These are phyloP conservation scores for Desoria tigrina DNA, from an alignment of 2,888 invertebrate genomes.

Conservation along the genomic window DNA sequence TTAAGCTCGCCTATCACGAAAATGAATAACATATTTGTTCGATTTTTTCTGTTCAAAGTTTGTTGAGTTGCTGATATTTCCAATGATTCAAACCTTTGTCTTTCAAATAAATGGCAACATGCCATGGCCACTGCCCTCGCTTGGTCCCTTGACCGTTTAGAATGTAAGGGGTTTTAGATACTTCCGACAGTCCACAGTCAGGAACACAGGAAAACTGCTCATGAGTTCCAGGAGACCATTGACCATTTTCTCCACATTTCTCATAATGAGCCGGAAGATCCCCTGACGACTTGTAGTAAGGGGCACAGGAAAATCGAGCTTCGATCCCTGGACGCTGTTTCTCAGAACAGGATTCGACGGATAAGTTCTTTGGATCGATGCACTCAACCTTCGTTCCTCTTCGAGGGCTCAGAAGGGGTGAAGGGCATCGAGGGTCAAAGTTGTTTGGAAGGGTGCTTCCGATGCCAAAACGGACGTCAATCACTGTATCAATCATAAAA, in stretches of 20 bases:
- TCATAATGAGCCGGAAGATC: constrained; percentile 52
- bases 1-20: constrained; percentile 44
- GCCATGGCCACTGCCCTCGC: constrained; percentile 61
- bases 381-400: constrained; percentile 51
- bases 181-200: constrained; percentile 51
- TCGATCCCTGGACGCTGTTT: constrained; percentile 49
- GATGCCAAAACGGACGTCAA: constrained; percentile 48
- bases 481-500: constrained; percentile 25
- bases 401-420: constrained; percentile 32
- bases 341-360: constrained; percentile 48
- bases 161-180: constrained; percentile 51
- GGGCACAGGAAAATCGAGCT: constrained; percentile 46
- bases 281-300: constrained; percentile 48
- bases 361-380: constrained; percentile 47
- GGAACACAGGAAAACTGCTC: constrained; percentile 48
- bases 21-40: too few relatives aligned
- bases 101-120: constrained; percentile 60
- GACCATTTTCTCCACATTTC: constrained; percentile 48
- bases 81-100: constrained; percentile 1
- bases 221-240: constrained; percentile 46
- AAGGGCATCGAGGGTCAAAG: constrained; percentile 44
- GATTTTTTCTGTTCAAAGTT: too few relatives aligned
- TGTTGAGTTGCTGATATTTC: too few relatives aligned
- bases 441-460: constrained; percentile 44
- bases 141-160: constrained; percentile 46